These are phyloP conservation scores for Sternotherus odoratus DNA, from an alignment of 2,797 vertebrate species.

Conservation along the genomic window DNA sequence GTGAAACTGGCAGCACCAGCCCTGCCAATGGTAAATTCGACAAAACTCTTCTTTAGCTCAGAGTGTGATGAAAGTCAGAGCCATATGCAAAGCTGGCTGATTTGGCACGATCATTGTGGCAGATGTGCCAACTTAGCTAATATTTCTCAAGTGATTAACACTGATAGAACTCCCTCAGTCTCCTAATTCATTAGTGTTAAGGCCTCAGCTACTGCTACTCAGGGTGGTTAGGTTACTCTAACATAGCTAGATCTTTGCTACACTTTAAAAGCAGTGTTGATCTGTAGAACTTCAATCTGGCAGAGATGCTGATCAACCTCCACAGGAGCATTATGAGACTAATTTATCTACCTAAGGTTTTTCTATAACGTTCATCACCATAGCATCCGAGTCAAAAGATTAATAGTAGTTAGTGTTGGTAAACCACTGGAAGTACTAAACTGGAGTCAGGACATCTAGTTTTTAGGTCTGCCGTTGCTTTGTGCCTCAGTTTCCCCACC, in stretches of 20 bases:
- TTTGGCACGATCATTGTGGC: accelerated
- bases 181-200: slow-evolving; percentile 3
- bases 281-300: background rate
- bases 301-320: background rate
- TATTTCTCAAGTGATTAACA: background rate
- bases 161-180: background rate
- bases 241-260: background rate
- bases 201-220: background rate
- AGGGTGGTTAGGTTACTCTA: background rate
- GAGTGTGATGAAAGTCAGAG: background rate
- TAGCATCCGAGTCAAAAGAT: background rate
- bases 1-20: background rate
- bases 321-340: background rate
- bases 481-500: background rate
- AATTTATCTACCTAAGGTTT: background rate
- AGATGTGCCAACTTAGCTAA: accelerated
- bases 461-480: background rate
- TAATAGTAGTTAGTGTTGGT: background rate
- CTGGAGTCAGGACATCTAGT: background rate
- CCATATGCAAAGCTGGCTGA: background rate
- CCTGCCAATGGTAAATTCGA: background rate
- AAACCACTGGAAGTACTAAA: background rate
- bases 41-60: background rate
- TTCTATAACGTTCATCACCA: background rate
- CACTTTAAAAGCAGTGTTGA: background rate